Conservation (phyloP, 2,113 vertebrate genomes). For the Mobula hypostoma region DNA sequence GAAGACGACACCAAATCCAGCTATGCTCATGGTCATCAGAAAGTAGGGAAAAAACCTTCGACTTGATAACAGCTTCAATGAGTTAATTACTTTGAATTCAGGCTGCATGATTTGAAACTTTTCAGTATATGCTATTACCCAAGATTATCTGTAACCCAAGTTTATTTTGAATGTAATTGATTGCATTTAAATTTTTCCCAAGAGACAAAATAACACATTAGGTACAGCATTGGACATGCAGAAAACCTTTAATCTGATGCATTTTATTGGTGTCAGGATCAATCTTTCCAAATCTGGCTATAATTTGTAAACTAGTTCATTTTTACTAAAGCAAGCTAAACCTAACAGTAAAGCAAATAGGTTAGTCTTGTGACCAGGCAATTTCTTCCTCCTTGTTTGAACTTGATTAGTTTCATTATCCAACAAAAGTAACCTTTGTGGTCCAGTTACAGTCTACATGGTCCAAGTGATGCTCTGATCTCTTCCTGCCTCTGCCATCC, state of each 20-base stretch:
- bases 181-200: background rate
- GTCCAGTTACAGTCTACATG: background rate
- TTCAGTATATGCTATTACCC: background rate
- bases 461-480: background rate
- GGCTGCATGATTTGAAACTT: background rate
- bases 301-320: background rate
- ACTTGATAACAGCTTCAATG: background rate
- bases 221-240: too few relatives aligned
- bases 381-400: too few relatives aligned
- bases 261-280: too few relatives aligned
- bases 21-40: background rate
- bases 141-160: background rate
- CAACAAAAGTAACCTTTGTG: background rate
- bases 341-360: too few relatives aligned
- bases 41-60: background rate
- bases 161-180: background rate
- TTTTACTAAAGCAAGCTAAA: too few relatives aligned
- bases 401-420: too few relatives aligned
- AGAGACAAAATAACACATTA: too few relatives aligned
- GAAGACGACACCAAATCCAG: background rate
- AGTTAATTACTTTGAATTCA: background rate
- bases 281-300: background rate
- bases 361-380: too few relatives aligned
- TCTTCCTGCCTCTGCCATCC: background rate
- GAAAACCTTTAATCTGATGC: too few relatives aligned